These are phyloP conservation scores for Drosophila paranaensis DNA, from an alignment of 2,888 invertebrate genomes.

Conservation along the genomic window DNA sequence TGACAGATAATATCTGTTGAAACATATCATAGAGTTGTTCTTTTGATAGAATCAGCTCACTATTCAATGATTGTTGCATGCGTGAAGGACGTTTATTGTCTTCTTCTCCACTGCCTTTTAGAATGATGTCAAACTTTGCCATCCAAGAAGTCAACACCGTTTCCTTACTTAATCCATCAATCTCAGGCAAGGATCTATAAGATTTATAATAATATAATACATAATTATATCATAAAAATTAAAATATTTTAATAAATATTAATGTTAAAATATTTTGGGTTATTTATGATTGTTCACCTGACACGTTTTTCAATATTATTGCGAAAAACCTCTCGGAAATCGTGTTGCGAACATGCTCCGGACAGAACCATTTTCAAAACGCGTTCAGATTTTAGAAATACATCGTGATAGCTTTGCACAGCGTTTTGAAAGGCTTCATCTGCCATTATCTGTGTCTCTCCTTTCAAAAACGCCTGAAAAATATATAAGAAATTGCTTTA, in stretches of 20 bases:
- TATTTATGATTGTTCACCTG: constrained; percentile 86
- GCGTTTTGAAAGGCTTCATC: constrained; percentile 99
- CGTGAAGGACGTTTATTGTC: constrained; percentile 94
- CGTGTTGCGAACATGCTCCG: constrained; percentile 98
- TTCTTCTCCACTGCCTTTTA: constrained; percentile 95
- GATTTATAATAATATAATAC: background rate
- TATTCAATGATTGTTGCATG: constrained; percentile 95
- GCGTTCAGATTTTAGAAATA: constrained; percentile 98
- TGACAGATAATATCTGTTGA: constrained; percentile 98
- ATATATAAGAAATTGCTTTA: too few species aligned
- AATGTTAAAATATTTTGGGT: too few species aligned
- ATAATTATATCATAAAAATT: too few species aligned
- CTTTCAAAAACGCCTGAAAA: constrained; percentile 94
- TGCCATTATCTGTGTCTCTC: constrained; percentile 98
- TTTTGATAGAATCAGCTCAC: constrained; percentile 97
- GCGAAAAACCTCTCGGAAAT: constrained; percentile 99
- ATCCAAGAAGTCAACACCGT: constrained; percentile 99
- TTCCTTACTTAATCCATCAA: constrained; percentile 99
- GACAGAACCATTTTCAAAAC: constrained; percentile 98
- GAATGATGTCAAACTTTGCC: constrained; percentile 99
- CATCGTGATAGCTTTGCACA: constrained; percentile 97
- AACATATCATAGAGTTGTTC: constrained; percentile 99
- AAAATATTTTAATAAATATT: too few species aligned
- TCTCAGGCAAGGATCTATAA: constrained; percentile 98
- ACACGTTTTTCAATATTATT: constrained; percentile 99